Evolutionary conservation across 2,797 vertebrate genomes (phyloP), one percentile per base, ranked within the genome.

Genomic region (Podargus strigoides): DNA sequence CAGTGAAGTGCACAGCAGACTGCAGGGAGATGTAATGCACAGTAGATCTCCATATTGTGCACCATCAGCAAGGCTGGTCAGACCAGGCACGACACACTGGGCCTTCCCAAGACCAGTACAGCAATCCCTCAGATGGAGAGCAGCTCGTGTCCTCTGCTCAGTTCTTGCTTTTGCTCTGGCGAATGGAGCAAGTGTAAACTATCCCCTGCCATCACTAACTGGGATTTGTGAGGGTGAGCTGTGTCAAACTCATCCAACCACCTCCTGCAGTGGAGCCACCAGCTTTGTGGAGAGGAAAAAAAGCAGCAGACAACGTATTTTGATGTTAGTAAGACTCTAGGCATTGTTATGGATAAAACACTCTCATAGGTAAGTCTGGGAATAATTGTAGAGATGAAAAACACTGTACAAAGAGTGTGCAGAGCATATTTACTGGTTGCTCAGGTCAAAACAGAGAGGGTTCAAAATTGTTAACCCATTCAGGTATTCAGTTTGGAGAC

Each of bases 71-170:
- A 62, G 60, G 36, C 32, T 0, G 1, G 23, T n/a, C 68, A 68
- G 69, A 50, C 44, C 0, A 1, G 28, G 6, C 49, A 16, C 5
- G 36, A 26, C 47, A 37, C 8, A 3, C 23, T 11, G 36, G 62
- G 82, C 52, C 70, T n/a, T n/a, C n/a, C 36, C 21, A 15, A 72
- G 64, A 81, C 24, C n/a, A n/a, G n/a, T n/a, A n/a, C n/a, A n/a
- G n/a, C n/a, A n/a, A n/a, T n/a, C n/a, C n/a, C n/a, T n/a, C n/a
- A n/a, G n/a, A n/a, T n/a, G n/a, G n/a, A n/a, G n/a, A n/a, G n/a
- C n/a, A n/a, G n/a, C 58, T 60, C n/a, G 14, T 0, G 1, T 34
- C 26, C 76, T 72, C 30, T 0, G 1, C 37, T 11, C 4, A 1
- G 12, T 17, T 60, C 49, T 50, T 66, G 47, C n/a, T 60, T 89